Percentiles rank a stretch among this genome's conserved stretches.
Conservation (phyloP, 2,797 vertebrate species). For the Kryptolebias ocellatus region DNA sequence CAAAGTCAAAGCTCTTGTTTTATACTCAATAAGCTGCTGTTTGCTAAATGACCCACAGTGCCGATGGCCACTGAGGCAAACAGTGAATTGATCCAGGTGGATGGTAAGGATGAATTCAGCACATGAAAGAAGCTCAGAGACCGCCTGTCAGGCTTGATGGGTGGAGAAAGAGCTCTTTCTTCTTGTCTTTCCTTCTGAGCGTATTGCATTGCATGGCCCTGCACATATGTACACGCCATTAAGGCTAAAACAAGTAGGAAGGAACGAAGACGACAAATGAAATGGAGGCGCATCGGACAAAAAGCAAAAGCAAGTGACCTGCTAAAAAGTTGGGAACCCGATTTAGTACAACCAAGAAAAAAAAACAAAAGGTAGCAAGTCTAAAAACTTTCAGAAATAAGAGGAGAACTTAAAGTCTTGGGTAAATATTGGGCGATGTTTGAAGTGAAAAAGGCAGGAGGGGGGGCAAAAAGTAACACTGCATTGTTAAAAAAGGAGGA, state of each 20-base stretch:
- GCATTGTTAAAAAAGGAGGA: slow-evolving; percentile 9
- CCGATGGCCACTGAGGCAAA: slow-evolving; percentile 79
- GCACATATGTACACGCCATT: slow-evolving; percentile 70
- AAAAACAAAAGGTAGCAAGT: slow-evolving; percentile 24
- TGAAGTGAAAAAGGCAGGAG: neutral
- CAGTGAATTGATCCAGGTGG: slow-evolving; percentile 84
- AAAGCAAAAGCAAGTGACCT: slow-evolving; percentile 44
- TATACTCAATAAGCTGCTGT: slow-evolving; percentile 33
- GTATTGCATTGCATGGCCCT: slow-evolving; percentile 80
- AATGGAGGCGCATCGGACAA: slow-evolving; percentile 53
- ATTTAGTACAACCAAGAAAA: slow-evolving; percentile 60
- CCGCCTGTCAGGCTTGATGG: slow-evolving; percentile 74
- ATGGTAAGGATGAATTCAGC: slow-evolving; percentile 80
- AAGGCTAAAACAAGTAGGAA: slow-evolving; percentile 50
- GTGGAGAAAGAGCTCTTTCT: slow-evolving; percentile 82
- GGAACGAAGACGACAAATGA: slow-evolving; percentile 19
- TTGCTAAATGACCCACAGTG: slow-evolving; percentile 36
- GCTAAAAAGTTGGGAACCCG: slow-evolving; percentile 72
- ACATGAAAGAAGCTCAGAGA: slow-evolving; percentile 77
- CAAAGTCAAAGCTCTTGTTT: slow-evolving; percentile 36
- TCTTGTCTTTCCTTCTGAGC: slow-evolving; percentile 65
- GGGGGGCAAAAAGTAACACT: slow-evolving; percentile 11
- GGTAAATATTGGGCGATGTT: slow-evolving; percentile 15
- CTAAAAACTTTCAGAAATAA: slow-evolving; percentile 34
- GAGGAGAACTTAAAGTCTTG: neutral